phyloP scores from a whole-genome alignment of 2,888 invertebrate genomes.

The Mantis religiosa region DNA sequence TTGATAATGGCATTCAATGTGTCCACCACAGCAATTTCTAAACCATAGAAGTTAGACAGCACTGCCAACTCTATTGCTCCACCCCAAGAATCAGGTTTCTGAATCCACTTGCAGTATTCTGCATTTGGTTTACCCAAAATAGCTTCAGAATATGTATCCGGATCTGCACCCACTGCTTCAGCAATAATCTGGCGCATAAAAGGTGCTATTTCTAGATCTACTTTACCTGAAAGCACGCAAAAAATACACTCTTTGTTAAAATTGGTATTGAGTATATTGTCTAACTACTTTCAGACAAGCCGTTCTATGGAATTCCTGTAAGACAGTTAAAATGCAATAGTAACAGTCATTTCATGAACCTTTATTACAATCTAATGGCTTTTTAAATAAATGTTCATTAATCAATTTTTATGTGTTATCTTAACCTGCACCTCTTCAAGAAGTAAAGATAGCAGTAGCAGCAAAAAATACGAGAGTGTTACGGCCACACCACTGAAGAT shows the following conservation, averaged over 20 bases:
- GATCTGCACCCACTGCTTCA: slow-evolving; percentile 71
- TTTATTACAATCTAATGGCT: too few species aligned
- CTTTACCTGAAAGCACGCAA: slow-evolving; percentile 50
- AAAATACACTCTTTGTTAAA: background rate
- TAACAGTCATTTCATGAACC: too few species aligned
- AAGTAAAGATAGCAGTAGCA: too few species aligned
- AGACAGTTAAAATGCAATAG: too few species aligned
- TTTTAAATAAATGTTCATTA: too few species aligned
- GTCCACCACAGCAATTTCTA: slow-evolving; percentile 92
- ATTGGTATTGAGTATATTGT: too few species aligned
- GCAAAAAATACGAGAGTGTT: too few species aligned
- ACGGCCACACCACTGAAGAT: too few species aligned
- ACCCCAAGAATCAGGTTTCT: slow-evolving; percentile 86
- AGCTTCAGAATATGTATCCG: slow-evolving; percentile 76
- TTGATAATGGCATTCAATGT: slow-evolving; percentile 86
- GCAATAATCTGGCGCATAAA: slow-evolving; percentile 86
- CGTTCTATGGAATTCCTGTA: too few species aligned
- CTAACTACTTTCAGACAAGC: too few species aligned
- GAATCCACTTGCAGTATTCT: slow-evolving; percentile 89
- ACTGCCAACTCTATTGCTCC: slow-evolving; percentile 92
- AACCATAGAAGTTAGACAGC: slow-evolving; percentile 76
- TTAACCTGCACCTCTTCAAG: too few species aligned
- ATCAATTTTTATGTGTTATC: too few species aligned
- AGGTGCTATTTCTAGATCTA: slow-evolving; percentile 68
- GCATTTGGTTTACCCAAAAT: slow-evolving; percentile 78